phyloP scores from a whole-genome alignment of 2,113 vertebrate genomes.

The Paramisgurnus dabryanus region DNA sequence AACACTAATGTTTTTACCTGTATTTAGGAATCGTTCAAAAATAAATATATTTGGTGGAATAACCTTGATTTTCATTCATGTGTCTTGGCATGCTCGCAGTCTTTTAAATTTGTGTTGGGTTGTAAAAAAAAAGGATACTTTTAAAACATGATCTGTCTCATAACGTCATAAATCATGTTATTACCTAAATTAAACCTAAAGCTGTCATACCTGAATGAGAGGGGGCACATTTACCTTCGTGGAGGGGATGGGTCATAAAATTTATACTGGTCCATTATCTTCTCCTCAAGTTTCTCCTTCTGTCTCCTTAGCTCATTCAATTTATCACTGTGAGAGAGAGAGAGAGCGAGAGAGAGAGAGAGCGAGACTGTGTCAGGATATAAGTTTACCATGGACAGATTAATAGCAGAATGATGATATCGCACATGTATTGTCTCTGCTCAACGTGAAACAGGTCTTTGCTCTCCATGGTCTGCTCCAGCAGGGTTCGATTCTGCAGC shows the following conservation, averaged over 20 bases:
- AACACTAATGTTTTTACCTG: too few relatives aligned
- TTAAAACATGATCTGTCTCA: too few relatives aligned
- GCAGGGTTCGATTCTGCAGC: conserved; percentile 93
- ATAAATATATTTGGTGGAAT: too few relatives aligned
- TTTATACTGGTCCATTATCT: conserved; percentile 99
- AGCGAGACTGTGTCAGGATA: not conserved
- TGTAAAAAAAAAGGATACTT: too few relatives aligned
- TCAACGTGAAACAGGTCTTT: conserved; percentile 98
- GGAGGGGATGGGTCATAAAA: conserved; percentile 98
- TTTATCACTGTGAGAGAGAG: conserved; percentile 82
- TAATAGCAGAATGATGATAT: conserved; percentile 44
- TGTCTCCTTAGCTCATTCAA: conserved; percentile 95
- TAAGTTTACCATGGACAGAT: not conserved
- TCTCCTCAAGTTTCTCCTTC: conserved; percentile 98
- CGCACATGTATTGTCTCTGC: conserved; percentile 97
- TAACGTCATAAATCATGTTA: not conserved
- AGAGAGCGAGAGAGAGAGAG: not conserved
- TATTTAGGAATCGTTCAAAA: too few relatives aligned
- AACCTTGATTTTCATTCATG: too few relatives aligned
- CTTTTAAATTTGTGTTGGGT: too few relatives aligned
- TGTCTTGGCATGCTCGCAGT: too few relatives aligned
- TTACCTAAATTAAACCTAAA: not conserved
- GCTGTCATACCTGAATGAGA: not conserved
- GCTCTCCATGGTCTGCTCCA: conserved; percentile 99
- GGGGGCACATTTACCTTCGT: conserved; percentile 79